Evolutionary conservation across 2,113 vertebrate species (phyloP), one percentile per base, ranked within the genome.

Genomic region (Rhinichthys klamathensis): DNA sequence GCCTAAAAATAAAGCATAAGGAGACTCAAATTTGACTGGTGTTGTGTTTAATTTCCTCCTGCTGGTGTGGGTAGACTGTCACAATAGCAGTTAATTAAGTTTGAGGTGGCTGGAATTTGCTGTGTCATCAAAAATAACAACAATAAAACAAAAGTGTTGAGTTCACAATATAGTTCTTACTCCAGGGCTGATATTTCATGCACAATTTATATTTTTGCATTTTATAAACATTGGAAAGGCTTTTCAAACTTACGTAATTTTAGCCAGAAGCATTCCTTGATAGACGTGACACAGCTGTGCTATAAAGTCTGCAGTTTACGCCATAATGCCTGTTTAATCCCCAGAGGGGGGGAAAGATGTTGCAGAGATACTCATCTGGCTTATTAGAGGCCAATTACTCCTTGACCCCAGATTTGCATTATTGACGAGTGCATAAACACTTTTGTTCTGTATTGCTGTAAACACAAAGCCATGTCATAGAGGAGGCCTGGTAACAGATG

Each of bases 381-480:
- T 23, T 69, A 79, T 83, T 82, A 79, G 18, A 78, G 60, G 81
- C 51, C 63, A 65, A 82, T 82, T 85, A 82, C 15, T 38, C 46
- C 56, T 63, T 63, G 46, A 46, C 85, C 74, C 78, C 32, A 58
- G 63, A 90, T 88, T 21, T 75, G 77, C 65, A 80, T 91, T 73
- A 82, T 65, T 90, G 83, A 84, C 23, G 18, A 75, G 13, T 44
- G 41, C 61, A 87, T 85, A 82, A 87, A 90, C 49, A 51, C 51
- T 32, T 81, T 85, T 76, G 75, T 83, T 16, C 67, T 41, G 49
- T 56, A 56, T 72, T 41, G 81, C 63, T 51, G 61, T 69, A 65
- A 81, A 81, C 44, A 51, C 61, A 81, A 81, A 35, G 12, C 67
- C 32, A 2, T 54, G 13, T 70, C 79, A 81, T 18, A 13, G 21